Base-by-base conservation (phyloP, 1,140 invertebrate genomes). In the Protaetia brevitarsis region DNA sequence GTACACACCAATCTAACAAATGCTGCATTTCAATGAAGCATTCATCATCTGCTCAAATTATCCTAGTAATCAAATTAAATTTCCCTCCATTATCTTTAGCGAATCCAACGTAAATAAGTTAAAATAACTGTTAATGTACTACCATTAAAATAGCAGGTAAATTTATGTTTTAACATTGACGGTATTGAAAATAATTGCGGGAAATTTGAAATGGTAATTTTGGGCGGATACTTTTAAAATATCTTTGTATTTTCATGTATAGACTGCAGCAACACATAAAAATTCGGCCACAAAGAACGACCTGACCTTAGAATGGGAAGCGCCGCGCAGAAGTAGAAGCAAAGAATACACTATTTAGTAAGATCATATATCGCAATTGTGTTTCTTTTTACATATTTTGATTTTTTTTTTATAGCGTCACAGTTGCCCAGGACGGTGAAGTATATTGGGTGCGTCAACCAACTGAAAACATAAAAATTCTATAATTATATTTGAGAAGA, bases 211-310 rank as follows among this genome's bases (percentile, higher is more conserved):
- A n/a, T n/a, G n/a, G n/a, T n/a, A n/a, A n/a, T n/a, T n/a, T n/a
- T n/a, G n/a, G n/a, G n/a, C n/a, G 16, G 6, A 51, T 51, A 6
- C 6, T 13, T 7, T 51, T 51, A 27, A 58, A 58, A 23, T 21
- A 3, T 58, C 8, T 23, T 58, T 5, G 6, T 8, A 16, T 58
- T 58, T 27, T 3, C 3, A 19, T 58, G 31, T 61, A 8, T 19
- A 62, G 59, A 34, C 10, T 36, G 29, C 59, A 31, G 59, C 59
- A 16, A 62, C 59, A 11, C 59, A 62, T 36, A 62, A 62, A 31
- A 62, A 62, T 36, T 62, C 59, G 6, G 59, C 31, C 5, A 36
- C 29, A 2, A 62, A 62, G 31, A 36, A 62, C 1, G 30, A 62
- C 11, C 10, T 62, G 37, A 62, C 59, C 1, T 23, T 62, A n/a